Evolutionary conservation across 2,113 vertebrate species (phyloP).

Genomic region (Dunckerocampus dactyliophorus): DNA sequence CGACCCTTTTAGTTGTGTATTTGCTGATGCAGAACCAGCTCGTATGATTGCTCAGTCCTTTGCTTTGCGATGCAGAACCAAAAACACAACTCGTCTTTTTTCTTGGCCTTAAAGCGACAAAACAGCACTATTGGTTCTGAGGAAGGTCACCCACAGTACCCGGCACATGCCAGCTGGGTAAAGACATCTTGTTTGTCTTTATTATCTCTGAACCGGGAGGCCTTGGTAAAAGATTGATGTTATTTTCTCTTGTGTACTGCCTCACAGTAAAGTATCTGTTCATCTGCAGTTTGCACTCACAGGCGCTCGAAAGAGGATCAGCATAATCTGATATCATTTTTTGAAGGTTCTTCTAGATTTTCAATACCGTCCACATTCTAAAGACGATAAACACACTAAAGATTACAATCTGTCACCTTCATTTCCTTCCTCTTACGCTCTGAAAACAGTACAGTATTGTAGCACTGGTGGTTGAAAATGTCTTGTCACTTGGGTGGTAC

Average conservation of each 20-base stretch:
- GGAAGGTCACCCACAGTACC: not conserved
- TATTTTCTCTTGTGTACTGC: conserved; percentile 14
- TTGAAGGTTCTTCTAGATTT: not conserved
- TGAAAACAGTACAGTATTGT: too few species aligned
- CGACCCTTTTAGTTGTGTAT: not conserved
- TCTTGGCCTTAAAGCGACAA: not conserved
- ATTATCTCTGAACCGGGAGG: not conserved
- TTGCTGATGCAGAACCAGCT: too few species aligned
- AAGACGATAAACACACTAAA: not conserved
- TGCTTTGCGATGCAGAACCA: not conserved
- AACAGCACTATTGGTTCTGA: not conserved
- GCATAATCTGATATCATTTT: conserved; percentile 7
- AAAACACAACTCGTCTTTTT: not conserved
- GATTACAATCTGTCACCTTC: not conserved
- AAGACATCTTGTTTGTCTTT: conserved; percentile 1
- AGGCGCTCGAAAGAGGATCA: not conserved
- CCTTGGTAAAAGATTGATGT: conserved; percentile 12
- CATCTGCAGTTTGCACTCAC: not conserved
- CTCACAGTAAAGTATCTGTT: conserved; percentile 14
- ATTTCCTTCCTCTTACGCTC: not conserved
- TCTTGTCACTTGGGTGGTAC: too few species aligned
- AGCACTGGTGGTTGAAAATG: too few species aligned
- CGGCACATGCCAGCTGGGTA: not conserved
- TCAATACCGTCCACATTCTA: not conserved
- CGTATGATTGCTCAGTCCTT: too few species aligned